Conservation (phyloP, 2,113 vertebrate genomes). For the Erythrolamprus reginae region DNA sequence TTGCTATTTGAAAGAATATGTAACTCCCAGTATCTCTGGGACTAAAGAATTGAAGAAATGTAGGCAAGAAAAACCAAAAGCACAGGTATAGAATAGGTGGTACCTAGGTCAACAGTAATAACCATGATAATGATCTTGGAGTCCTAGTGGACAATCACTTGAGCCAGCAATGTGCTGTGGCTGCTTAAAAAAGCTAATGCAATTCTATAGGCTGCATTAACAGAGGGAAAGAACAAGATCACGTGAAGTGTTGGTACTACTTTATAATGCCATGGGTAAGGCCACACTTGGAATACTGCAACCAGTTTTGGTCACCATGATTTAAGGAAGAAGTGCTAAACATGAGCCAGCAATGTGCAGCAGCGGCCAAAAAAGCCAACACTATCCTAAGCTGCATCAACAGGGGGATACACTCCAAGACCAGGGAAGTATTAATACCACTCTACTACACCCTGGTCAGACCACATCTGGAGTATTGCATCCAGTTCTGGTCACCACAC, state of each 20-base stretch:
- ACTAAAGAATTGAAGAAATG: neutral
- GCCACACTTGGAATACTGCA: neutral
- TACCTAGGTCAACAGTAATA: neutral
- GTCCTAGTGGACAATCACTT: neutral
- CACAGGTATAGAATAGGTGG: neutral
- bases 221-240: neutral
- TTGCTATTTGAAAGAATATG: neutral
- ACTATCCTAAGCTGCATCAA: no score
- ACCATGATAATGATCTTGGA: neutral
- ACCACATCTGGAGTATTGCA: no score
- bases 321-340: no score
- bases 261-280: neutral
- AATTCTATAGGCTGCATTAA: neutral
- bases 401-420: no score
- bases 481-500: no score
- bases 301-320: neutral
- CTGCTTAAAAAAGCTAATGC: neutral
- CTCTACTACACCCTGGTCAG: no score
- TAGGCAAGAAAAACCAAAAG: neutral
- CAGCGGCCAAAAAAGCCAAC: no score
- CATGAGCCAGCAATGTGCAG: no score
- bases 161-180: neutral
- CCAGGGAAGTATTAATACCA: no score
- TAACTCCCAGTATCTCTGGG: neutral
- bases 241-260: neutral